Percentiles rank a stretch among this genome's conserved stretches.
Evolutionary conservation across 2,797 vertebrate species (phyloP).

Genomic region (Cynodonichthys magdalenae): DNA sequence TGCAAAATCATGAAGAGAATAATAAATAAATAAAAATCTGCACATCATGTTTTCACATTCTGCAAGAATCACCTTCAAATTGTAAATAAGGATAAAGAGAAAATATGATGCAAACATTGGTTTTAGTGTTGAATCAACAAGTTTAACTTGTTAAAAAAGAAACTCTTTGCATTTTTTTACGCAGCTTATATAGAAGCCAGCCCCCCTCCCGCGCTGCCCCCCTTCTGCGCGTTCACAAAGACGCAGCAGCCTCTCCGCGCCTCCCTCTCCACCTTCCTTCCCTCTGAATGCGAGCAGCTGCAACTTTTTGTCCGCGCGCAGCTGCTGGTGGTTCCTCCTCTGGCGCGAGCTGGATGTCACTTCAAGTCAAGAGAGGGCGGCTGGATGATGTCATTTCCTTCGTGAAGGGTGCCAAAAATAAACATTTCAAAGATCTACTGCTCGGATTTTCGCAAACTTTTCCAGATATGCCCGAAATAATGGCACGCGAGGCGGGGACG

Average conservation of each 20-base stretch:
- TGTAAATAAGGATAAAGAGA: no score
- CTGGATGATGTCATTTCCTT: slow-evolving; percentile 88
- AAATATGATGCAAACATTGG: no score
- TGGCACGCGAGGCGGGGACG: slow-evolving; percentile 65
- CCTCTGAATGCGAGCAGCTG: slow-evolving; percentile 50
- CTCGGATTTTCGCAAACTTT: slow-evolving; percentile 78
- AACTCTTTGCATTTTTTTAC: no score
- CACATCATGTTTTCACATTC: no score
- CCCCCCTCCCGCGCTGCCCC: background rate
- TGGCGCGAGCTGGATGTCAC: slow-evolving; percentile 25
- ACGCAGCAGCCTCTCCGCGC: slow-evolving; percentile 32
- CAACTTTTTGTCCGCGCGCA: slow-evolving; percentile 57
- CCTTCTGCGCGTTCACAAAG: slow-evolving; percentile 17
- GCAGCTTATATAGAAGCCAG: background rate
- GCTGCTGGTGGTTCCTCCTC: slow-evolving; percentile 44
- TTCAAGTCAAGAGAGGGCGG: slow-evolving; percentile 47
- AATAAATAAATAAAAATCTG: no score
- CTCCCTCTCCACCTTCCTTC: slow-evolving; percentile 14
- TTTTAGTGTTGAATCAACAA: no score
- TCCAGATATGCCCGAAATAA: slow-evolving; percentile 39
- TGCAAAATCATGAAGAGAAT: no score
- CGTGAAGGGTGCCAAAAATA: slow-evolving; percentile 53
- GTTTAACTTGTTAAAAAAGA: no score
- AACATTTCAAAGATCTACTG: background rate
- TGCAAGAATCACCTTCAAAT: no score